These are phyloP conservation scores for Xiphophorus birchmanni DNA, from an alignment of 2,797 vertebrate genomes.

Conservation along the genomic window DNA sequence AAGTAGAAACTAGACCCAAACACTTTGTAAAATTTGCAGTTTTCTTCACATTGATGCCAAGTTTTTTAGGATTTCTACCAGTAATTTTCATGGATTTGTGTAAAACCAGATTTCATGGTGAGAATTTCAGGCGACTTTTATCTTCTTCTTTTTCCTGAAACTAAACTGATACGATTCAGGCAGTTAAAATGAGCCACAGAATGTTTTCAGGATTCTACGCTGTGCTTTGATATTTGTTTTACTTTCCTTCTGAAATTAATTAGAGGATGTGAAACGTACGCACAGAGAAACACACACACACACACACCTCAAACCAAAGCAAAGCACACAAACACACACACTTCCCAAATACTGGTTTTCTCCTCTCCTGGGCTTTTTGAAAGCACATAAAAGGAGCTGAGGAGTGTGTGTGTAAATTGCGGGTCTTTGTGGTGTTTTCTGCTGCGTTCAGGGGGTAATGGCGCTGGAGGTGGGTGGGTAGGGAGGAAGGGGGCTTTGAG, in stretches of 20 bases:
- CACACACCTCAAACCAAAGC: neutral
- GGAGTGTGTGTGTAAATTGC: constrained; percentile 22
- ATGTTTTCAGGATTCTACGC: constrained; percentile 31
- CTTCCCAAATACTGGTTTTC: constrained; percentile 62
- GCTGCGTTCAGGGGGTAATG: constrained; percentile 26
- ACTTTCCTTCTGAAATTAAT: constrained; percentile 71
- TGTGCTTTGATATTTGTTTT: constrained; percentile 68
- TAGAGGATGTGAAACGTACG: constrained; percentile 58
- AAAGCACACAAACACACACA: constrained; percentile 6
- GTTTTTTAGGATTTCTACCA: neutral
- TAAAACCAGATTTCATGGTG: neutral
- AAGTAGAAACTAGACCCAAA: too few species aligned
- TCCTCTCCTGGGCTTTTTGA: constrained; percentile 58
- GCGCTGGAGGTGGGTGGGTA: constrained; percentile 17
- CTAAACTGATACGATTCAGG: neutral
- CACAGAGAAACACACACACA: constrained; percentile 14
- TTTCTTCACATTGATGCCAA: too few species aligned
- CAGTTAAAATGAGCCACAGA: constrained; percentile 18
- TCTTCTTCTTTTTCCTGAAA: neutral
- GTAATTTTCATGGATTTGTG: neutral
- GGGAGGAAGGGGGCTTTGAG: constrained; percentile 7
- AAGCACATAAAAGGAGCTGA: constrained; percentile 53
- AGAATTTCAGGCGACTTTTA: neutral
- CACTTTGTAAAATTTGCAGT: too few species aligned
- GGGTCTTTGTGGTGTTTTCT: constrained; percentile 20